Percentiles rank a stretch among this genome's conserved stretches.
These are phyloP conservation scores for Chelonus insularis DNA, from an alignment of 1,140 invertebrate genomes.

Conservation along the genomic window DNA sequence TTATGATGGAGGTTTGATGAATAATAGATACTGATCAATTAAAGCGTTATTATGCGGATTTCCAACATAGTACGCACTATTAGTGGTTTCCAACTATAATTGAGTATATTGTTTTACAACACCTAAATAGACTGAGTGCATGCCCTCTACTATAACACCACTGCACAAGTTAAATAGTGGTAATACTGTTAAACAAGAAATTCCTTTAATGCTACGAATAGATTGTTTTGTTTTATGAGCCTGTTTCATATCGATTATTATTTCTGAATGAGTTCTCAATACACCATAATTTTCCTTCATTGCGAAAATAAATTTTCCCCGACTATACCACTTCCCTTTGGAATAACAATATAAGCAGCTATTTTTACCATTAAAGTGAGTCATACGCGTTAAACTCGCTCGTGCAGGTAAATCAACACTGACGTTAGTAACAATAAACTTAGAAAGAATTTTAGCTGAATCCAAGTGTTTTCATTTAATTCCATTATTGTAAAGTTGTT, in stretches of 20 bases:
- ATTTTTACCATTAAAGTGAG: constrained; percentile 16
- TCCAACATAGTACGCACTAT: background rate
- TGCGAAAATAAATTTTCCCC: constrained; percentile 2
- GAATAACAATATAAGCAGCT: constrained; percentile 23
- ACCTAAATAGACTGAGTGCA: constrained; percentile 24
- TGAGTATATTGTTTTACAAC: constrained; percentile 5
- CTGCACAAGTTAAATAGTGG: constrained; percentile 22
- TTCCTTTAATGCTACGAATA: constrained; percentile 22
- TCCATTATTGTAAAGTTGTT: constrained; percentile 16
- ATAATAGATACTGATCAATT: constrained; percentile 3
- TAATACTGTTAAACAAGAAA: constrained; percentile 16
- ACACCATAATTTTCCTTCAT: background rate
- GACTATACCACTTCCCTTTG: background rate
- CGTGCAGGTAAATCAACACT: constrained; percentile 25
- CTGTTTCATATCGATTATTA: background rate
- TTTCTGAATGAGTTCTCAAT: background rate
- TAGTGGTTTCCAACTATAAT: background rate
- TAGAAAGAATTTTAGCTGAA: constrained; percentile 6
- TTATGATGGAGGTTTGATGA: constrained; percentile 3
- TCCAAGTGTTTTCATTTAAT: constrained; percentile 27
- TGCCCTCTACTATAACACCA: constrained; percentile 21
- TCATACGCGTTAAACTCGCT: background rate
- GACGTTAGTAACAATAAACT: constrained; percentile 14
- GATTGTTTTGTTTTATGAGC: background rate
- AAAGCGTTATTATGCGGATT: too few species aligned